Percentiles rank a stretch among this genome's conserved stretches.
Conservation (phyloP, 2,888 invertebrate species). For the Trichopoda pennipes region DNA sequence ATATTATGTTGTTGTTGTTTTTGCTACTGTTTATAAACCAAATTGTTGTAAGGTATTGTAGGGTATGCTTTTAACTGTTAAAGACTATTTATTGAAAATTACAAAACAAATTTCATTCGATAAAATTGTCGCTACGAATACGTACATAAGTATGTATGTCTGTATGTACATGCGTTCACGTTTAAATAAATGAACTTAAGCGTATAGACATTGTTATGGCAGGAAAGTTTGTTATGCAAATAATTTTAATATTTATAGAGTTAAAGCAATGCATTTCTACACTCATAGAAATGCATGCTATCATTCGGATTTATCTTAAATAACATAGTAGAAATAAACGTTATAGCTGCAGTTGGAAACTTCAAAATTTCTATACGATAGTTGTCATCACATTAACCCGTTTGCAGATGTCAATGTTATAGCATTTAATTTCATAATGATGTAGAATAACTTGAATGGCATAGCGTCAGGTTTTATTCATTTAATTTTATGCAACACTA, state of each 20-base stretch:
- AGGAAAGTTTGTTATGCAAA: slow-evolving; percentile 40
- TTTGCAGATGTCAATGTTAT: too few species aligned
- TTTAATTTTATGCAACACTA: too few species aligned
- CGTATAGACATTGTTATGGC: slow-evolving; percentile 1
- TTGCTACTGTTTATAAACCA: slow-evolving; percentile 8
- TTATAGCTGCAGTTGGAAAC: too few species aligned
- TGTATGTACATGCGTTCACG: background rate
- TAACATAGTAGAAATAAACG: too few species aligned
- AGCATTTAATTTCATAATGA: too few species aligned
- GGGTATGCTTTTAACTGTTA: slow-evolving; percentile 20
- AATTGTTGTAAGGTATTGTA: slow-evolving; percentile 14
- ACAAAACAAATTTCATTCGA: slow-evolving; percentile 32
- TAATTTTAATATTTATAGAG: slow-evolving; percentile 33
- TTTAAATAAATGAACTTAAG: slow-evolving; percentile 26
- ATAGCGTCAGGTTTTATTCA: too few species aligned
- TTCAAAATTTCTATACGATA: too few species aligned
- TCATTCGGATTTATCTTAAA: too few species aligned
- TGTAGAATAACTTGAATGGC: too few species aligned
- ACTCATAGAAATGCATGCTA: slow-evolving; percentile 10
- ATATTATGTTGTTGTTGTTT: background rate
- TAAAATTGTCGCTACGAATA: slow-evolving; percentile 26
- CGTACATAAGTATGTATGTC: background rate
- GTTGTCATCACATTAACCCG: too few species aligned
- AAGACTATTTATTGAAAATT: slow-evolving; percentile 53
- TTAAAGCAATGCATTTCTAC: background rate